Evolutionary conservation across 2,797 vertebrate species (phyloP).

Genomic region (Karalla daura): DNA sequence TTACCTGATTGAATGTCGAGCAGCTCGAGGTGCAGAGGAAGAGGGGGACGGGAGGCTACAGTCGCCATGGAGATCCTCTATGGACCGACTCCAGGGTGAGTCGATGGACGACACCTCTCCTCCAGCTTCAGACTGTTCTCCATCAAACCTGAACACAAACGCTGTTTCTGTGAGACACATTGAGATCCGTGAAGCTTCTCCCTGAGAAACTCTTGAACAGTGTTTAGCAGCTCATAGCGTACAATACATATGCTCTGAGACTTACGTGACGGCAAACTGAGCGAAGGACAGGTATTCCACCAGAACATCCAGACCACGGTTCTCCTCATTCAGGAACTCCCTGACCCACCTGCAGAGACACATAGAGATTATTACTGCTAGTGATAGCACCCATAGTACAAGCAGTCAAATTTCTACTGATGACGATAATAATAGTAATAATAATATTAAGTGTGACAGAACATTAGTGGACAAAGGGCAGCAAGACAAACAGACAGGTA

Average conservation of each 20-base stretch:
- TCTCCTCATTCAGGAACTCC: conserved; percentile 97
- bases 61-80: conserved; percentile 95
- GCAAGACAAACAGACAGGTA: conserved; percentile 67
- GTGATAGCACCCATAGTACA: too few relatives aligned
- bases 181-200: background rate
- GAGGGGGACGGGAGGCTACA: conserved; percentile 92
- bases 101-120: conserved; percentile 90
- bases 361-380: background rate
- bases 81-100: conserved; percentile 96
- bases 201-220: background rate
- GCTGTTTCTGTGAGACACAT: background rate
- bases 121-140: conserved; percentile 88
- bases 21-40: conserved; percentile 85
- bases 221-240: background rate
- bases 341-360: conserved; percentile 89
- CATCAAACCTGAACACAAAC: conserved; percentile 88
- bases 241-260: conserved; percentile 30
- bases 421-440: too few relatives aligned
- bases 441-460: background rate
- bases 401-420: too few relatives aligned
- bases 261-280: conserved; percentile 97
- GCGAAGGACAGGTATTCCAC: conserved; percentile 98
- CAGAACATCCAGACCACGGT: conserved; percentile 94
- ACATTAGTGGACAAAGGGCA: background rate
- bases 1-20: conserved; percentile 89